These are phyloP conservation scores for Fundulus diaphanus DNA, from an alignment of 2,797 vertebrate genomes.

Conservation along the genomic window DNA sequence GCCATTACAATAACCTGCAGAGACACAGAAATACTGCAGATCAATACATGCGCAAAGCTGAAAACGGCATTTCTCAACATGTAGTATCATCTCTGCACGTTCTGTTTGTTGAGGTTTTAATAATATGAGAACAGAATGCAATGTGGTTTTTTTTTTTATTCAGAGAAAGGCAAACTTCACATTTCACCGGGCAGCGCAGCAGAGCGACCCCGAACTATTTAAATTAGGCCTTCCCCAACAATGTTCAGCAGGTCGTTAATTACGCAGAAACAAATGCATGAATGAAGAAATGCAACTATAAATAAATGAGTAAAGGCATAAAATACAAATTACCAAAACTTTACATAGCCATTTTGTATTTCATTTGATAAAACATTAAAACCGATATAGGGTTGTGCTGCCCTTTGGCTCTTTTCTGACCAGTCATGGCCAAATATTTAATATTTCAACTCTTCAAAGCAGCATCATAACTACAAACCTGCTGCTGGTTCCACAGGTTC, in stretches of 20 bases:
- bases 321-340: background rate
- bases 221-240: background rate
- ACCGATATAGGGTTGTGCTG: background rate
- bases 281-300: background rate
- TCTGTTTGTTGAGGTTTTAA: constrained; percentile 10
- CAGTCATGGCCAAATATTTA: background rate
- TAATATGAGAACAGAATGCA: background rate
- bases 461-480: no score
- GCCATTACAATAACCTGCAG: constrained; percentile 96
- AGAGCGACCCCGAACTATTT: background rate
- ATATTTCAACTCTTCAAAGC: no score
- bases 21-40: constrained; percentile 47
- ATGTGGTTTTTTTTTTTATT: background rate
- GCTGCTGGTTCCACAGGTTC: no score
- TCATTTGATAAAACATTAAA: background rate
- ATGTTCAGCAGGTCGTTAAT: background rate
- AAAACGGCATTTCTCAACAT: constrained; percentile 4
- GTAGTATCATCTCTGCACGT: background rate
- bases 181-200: background rate
- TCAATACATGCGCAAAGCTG: constrained; percentile 17
- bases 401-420: no score
- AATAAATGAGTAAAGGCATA: background rate
- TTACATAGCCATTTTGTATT: background rate
- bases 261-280: background rate
- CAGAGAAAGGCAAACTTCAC: no score